Evolutionary conservation across 2,113 vertebrate species (phyloP).

Genomic region (Nanorana parkeri): DNA sequence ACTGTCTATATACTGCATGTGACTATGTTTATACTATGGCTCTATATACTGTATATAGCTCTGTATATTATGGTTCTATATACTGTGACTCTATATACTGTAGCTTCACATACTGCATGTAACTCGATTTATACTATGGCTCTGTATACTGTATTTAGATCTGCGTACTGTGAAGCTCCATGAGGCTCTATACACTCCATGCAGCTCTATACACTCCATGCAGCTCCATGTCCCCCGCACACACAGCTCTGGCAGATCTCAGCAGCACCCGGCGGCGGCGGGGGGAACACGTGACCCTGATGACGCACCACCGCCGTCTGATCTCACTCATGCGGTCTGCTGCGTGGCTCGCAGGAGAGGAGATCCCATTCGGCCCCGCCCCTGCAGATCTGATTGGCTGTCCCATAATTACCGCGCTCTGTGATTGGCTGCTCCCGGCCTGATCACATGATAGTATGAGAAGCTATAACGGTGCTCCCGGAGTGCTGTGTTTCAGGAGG

Average conservation of each 20-base stretch:
- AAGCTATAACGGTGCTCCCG: background rate
- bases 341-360: background rate
- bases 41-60: too few species aligned
- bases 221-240: background rate
- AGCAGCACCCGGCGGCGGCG: too few species aligned
- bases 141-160: too few species aligned
- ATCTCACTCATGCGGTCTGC: background rate
- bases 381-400: background rate
- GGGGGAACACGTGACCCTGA: conserved; percentile 9
- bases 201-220: background rate
- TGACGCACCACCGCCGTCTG: conserved; percentile 6
- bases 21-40: too few species aligned
- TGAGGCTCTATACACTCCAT: background rate
- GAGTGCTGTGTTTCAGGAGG: background rate
- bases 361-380: background rate
- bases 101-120: too few species aligned
- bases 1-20: too few species aligned
- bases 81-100: too few species aligned
- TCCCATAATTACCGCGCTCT: background rate
- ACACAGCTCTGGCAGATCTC: too few species aligned
- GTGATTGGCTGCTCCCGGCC: background rate
- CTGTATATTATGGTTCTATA: too few species aligned
- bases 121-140: too few species aligned
- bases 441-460: background rate
- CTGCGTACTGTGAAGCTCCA: too few species aligned